A percentile compares a stretch with the other conserved stretches of the same genome.
phyloP scores from a whole-genome alignment of 1,140 invertebrate genomes.

The Bombus soroeensis region DNA sequence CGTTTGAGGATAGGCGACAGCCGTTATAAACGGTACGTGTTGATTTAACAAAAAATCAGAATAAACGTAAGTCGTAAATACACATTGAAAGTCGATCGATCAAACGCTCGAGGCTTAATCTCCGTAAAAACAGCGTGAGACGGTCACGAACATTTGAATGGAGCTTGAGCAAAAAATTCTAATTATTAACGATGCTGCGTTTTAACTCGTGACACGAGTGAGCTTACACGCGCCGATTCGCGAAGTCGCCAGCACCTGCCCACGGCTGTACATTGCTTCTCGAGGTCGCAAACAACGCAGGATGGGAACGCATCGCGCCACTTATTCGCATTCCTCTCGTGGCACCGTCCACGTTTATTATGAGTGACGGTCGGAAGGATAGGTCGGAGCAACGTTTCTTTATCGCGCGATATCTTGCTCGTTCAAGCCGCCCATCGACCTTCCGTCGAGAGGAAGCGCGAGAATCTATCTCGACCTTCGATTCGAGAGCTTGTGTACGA shows the following conservation, averaged over 20 bases:
- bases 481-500: neutral
- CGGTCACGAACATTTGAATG: neutral
- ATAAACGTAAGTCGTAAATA: no score
- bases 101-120: neutral
- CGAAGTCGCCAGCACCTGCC: slow-evolving; percentile 20
- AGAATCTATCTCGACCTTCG: neutral
- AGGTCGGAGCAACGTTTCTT: slow-evolving; percentile 45
- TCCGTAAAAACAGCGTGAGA: neutral
- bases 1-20: neutral
- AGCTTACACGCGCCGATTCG: neutral
- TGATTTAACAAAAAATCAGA: neutral
- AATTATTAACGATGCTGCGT: neutral
- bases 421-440: neutral
- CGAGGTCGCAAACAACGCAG: slow-evolving; percentile 46
- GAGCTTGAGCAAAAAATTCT: neutral
- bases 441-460: neutral
- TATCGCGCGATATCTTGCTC: slow-evolving; percentile 1
- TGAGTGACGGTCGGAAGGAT: slow-evolving; percentile 44
- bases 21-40: neutral
- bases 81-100: neutral
- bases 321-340: slow-evolving; percentile 55
- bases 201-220: neutral
- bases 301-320: slow-evolving; percentile 28
- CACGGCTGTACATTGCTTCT: neutral
- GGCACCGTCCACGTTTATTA: slow-evolving; percentile 46